Evolutionary conservation across 2,113 vertebrate genomes (phyloP).

Genomic region (Ascaphus truei): DNA sequence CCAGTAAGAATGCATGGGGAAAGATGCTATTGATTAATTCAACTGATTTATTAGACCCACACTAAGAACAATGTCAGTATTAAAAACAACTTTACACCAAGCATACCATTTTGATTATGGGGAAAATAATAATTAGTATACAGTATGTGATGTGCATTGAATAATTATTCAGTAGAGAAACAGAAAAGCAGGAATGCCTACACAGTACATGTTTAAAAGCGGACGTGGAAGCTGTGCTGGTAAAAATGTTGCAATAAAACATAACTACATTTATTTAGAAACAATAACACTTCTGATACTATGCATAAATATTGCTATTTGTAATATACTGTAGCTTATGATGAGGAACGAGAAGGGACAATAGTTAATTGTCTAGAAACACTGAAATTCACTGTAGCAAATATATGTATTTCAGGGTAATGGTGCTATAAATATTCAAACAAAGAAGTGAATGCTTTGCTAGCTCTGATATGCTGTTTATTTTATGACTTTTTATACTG

Average conservation of each 20-base stretch:
- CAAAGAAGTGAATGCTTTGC: not conserved
- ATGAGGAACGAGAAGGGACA: not conserved
- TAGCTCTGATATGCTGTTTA: too few species aligned
- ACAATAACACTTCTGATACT: not conserved
- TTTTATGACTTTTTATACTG: too few species aligned
- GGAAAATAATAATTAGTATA: too few species aligned
- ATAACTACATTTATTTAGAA: not conserved
- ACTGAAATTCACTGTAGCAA: not conserved
- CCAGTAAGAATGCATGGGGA: not conserved
- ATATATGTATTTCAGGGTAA: not conserved
- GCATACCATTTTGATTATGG: not conserved
- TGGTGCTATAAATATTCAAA: not conserved
- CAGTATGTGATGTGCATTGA: not conserved
- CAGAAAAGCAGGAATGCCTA: not conserved
- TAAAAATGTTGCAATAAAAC: not conserved
- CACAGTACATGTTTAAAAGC: too few species aligned
- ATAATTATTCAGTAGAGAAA: not conserved
- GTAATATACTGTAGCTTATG: not conserved
- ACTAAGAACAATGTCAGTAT: not conserved
- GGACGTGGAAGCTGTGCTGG: too few species aligned
- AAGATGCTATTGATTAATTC: not conserved
- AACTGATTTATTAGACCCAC: not conserved
- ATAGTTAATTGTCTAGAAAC: not conserved
- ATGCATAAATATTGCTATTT: not conserved
- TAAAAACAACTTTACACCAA: not conserved